Percentiles rank a stretch among this genome's conserved stretches.
phyloP scores from a whole-genome alignment of 2,797 vertebrate species.

The Toxotes lorentzi region DNA sequence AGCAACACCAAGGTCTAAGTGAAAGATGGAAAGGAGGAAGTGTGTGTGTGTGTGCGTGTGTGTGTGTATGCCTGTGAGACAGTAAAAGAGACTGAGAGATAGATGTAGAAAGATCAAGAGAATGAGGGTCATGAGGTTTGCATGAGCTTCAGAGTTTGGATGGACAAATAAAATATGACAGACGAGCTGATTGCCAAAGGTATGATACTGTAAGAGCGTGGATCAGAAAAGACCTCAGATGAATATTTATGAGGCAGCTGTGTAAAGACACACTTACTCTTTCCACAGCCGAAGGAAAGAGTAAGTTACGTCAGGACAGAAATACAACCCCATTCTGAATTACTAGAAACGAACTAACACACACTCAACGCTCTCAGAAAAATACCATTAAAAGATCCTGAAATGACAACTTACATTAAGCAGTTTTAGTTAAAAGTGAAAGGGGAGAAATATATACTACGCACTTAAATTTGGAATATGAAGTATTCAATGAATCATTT shows the following conservation, averaged over 20 bases:
- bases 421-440: neutral
- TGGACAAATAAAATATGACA: constrained; percentile 16
- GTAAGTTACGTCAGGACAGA: constrained; percentile 18
- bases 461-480: neutral
- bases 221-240: constrained; percentile 30
- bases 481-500: neutral
- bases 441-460: neutral
- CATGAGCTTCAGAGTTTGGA: neutral
- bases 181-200: constrained; percentile 27
- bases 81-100: neutral
- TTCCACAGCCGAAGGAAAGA: constrained; percentile 27
- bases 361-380: neutral
- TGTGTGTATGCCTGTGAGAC: neutral
- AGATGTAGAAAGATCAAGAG: neutral
- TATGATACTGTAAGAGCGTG: constrained; percentile 16
- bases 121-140: constrained; percentile 12
- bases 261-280: constrained; percentile 25
- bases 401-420: neutral
- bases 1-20: constrained; percentile 24
- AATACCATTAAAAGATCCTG: neutral
- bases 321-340: constrained; percentile 13
- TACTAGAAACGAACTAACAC: neutral
- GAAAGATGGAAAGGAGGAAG: constrained; percentile 40
- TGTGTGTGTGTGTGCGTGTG: neutral
- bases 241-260: constrained; percentile 36